Evolutionary conservation across 2,797 vertebrate species (phyloP).

Genomic region (Coilia nasus): DNA sequence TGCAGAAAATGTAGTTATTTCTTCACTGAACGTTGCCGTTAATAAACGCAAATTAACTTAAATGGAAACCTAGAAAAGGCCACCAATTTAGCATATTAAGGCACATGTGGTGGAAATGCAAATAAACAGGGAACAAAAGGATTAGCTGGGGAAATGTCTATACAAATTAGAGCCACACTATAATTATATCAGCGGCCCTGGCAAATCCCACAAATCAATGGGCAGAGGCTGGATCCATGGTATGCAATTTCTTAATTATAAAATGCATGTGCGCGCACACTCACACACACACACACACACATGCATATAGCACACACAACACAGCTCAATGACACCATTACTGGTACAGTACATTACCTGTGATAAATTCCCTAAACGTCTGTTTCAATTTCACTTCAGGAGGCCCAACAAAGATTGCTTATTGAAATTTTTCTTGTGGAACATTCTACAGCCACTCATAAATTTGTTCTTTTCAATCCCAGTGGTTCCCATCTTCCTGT

Average conservation of each 20-base stretch:
- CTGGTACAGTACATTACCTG: conserved; percentile 28
- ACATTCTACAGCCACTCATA: conserved; percentile 55
- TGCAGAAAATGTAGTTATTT: conserved; percentile 22
- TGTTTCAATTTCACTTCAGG: conserved; percentile 51
- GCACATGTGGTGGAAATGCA: conserved; percentile 1
- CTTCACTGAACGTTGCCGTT: conserved; percentile 20
- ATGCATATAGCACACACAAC: not conserved
- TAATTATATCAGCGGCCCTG: not conserved
- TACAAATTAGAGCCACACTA: not conserved
- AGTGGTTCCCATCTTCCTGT: conserved; percentile 56
- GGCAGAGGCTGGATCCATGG: not conserved
- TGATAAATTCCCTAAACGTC: conserved; percentile 43
- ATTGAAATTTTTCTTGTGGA: conserved; percentile 58
- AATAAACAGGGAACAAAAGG: not conserved
- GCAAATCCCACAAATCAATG: conserved; percentile 8
- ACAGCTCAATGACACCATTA: conserved; percentile 29
- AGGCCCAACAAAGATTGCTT: conserved; percentile 49
- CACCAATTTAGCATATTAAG: not conserved
- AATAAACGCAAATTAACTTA: conserved; percentile 29
- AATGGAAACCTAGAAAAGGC: not conserved
- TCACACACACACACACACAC: not conserved
- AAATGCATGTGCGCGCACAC: not conserved
- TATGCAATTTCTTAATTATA: conserved; percentile 19
- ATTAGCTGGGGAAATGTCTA: conserved; percentile 1
- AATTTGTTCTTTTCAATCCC: conserved; percentile 64